Percentiles rank a stretch among this genome's conserved stretches.
Conservation (phyloP, 1,140 invertebrate species). For the Dendroctonus ponderosae region DNA sequence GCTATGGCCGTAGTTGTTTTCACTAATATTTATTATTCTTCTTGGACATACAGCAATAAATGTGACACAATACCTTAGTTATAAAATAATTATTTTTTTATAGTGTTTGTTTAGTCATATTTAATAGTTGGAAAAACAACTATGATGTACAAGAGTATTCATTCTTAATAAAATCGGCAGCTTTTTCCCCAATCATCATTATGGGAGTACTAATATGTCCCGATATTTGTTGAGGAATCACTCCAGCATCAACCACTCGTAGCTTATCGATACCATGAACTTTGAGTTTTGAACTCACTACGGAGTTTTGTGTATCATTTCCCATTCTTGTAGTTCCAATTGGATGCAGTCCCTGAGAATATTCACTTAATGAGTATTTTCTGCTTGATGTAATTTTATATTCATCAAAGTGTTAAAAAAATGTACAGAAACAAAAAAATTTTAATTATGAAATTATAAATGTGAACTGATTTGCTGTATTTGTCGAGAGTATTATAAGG, state of each 20-base stretch:
- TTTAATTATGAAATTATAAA: too few relatives aligned
- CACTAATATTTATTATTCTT: too few relatives aligned
- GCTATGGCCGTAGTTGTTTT: too few relatives aligned
- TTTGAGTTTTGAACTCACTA: constrained; percentile 51
- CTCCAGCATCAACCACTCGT: constrained; percentile 52
- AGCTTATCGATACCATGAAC: constrained; percentile 51
- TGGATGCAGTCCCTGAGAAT: constrained; percentile 51
- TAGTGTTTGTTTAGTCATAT: too few relatives aligned
- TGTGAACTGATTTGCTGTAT: too few relatives aligned
- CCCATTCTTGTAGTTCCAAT: constrained; percentile 63
- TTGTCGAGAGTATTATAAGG: too few relatives aligned
- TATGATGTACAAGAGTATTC: background rate
- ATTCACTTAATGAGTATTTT: background rate
- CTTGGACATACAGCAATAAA: too few relatives aligned
- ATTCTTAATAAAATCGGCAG: constrained; percentile 13
- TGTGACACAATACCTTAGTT: too few relatives aligned
- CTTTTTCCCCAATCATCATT: constrained; percentile 54
- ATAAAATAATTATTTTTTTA: too few relatives aligned
- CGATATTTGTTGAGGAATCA: constrained; percentile 46
- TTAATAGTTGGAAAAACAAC: too few relatives aligned
- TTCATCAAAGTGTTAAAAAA: background rate
- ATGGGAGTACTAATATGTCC: constrained; percentile 54
- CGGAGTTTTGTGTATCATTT: constrained; percentile 49
- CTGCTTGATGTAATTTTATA: too few relatives aligned
- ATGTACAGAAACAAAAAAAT: too few relatives aligned